Evolutionary conservation across 2,797 vertebrate species (phyloP), one percentile per base, ranked within the genome.

Genomic region (Semotilus atromaculatus): DNA sequence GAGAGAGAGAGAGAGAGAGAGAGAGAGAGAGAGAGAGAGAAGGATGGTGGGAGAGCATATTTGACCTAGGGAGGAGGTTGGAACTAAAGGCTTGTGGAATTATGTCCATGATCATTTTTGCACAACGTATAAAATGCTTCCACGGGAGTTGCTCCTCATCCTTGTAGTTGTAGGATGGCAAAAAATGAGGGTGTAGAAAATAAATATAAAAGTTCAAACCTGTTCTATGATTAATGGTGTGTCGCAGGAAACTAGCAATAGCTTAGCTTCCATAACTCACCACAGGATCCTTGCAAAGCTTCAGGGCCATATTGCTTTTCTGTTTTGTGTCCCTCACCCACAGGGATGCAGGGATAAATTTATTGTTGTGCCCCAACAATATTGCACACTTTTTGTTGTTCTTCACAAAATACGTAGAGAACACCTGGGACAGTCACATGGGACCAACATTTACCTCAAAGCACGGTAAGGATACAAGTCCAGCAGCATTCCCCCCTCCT

Each of bases 191-290:
- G 66, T 67, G 26, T 48, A 13, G 26, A 55, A 76, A 80, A 80
- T 66, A 86, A 80, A 78, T 80, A 77, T 77, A 84, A 89, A 85
- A 89, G 78, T 82, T 87, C 58, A 31, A 89, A 85, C 80, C 78
- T 73, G 76, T 79, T 18, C 21, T 45, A 80, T 90, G 88, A 90
- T 91, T 87, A 86, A 88, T 86, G 62, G 72, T 58, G 76, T 64
- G 88, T 84, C 43, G 80, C 77, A 67, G 31, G 62, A 83, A 72
- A 88, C 81, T 86, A 84, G 82, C 86, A 81, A 77, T 77, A 88
- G 87, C 81, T 81, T 78, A 86, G 86, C 87, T 88, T 81, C 86
- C 87, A 89, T 91, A 90, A 90, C 88, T 91, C 88, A 89, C 79
- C 53, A 60, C 86, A 83, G 82, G 53, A 86, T 87, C 84, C 84